phyloP scores from a whole-genome alignment of 2,797 vertebrate species.

The Lutjanus argentimaculatus region DNA sequence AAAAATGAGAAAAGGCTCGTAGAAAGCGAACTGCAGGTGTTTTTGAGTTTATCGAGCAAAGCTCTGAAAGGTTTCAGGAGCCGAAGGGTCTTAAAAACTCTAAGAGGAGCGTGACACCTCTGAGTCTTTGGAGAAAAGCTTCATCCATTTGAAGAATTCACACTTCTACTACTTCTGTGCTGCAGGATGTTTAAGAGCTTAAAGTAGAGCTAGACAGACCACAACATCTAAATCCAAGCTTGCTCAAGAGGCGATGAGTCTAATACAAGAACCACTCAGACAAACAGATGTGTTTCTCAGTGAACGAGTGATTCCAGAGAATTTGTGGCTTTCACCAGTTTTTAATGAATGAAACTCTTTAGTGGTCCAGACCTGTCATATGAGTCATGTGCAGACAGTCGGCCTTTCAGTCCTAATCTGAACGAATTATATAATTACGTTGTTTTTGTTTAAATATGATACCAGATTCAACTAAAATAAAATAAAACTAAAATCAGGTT shows the following conservation, averaged over 20 bases:
- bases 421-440: not conserved
- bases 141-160: not conserved
- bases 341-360: too few species aligned
- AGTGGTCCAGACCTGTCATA: too few species aligned
- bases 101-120: not conserved
- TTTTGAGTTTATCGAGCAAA: conserved; percentile 6
- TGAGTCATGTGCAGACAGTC: not conserved
- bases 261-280: too few species aligned
- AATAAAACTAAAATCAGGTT: too few species aligned
- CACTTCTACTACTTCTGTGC: not conserved
- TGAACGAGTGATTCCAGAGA: not conserved
- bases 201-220: not conserved
- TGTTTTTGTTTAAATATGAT: not conserved
- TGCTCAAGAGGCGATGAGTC: not conserved
- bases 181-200: not conserved
- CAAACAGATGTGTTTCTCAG: not conserved
- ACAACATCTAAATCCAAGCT: not conserved
- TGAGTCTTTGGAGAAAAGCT: conserved; percentile 8
- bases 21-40: not conserved
- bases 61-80: conserved; percentile 23
- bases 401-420: not conserved
- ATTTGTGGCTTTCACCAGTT: not conserved
- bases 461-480: not conserved
- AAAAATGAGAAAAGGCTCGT: not conserved
- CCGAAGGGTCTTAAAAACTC: not conserved